Percentiles rank a stretch among this genome's conserved stretches.
phyloP scores from a whole-genome alignment of 2,113 vertebrate genomes.

The Cepphus grylle region DNA sequence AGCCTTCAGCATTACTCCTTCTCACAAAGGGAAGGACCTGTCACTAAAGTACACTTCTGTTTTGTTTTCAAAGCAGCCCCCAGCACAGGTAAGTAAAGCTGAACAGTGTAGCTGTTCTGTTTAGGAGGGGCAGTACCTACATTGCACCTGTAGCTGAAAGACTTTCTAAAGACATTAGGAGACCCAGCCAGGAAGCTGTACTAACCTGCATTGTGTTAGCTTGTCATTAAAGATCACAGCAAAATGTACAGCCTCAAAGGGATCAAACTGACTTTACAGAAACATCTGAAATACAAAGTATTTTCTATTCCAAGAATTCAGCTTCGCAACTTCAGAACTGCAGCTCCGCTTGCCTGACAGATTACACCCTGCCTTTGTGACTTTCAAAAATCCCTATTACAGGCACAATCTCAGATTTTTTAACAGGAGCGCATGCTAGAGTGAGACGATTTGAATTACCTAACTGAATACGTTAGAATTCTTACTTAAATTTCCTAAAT shows the following conservation, averaged over 20 bases:
- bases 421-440: background rate
- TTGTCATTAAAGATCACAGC: background rate
- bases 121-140: background rate
- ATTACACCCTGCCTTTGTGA: accelerated
- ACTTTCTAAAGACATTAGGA: background rate
- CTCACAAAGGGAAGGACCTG: background rate
- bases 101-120: accelerated
- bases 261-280: background rate
- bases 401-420: background rate
- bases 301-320: background rate
- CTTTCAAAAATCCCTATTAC: background rate
- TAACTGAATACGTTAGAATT: background rate
- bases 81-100: background rate
- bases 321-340: background rate
- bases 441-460: background rate
- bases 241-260: background rate
- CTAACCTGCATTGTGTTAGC: background rate
- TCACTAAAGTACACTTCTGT: accelerated
- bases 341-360: background rate
- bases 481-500: background rate
- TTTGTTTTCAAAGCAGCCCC: background rate
- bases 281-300: accelerated
- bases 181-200: background rate
- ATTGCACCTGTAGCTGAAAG: background rate
- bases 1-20: background rate